phyloP scores from a whole-genome alignment of 2,797 vertebrate genomes.

The Cossypha caffra region DNA sequence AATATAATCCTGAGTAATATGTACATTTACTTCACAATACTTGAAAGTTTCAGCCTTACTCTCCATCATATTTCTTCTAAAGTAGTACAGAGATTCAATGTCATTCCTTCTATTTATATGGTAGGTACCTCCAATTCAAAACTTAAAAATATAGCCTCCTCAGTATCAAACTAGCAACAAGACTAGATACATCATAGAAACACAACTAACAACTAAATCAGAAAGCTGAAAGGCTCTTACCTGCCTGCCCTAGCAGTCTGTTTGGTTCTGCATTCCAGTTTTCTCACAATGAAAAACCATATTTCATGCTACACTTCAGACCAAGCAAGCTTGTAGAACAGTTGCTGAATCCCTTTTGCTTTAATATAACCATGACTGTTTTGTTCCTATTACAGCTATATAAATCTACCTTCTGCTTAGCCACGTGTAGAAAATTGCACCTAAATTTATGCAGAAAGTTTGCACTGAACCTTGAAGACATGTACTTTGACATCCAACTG shows the following conservation, averaged over 20 bases:
- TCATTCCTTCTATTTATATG: not conserved
- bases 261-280: not conserved
- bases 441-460: not conserved
- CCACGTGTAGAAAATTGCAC: slow-evolving; percentile 15
- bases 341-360: not conserved
- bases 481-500: not conserved
- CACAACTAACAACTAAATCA: not conserved
- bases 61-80: not conserved
- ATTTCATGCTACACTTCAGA: slow-evolving; percentile 8
- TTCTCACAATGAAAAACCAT: not conserved
- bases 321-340: not conserved
- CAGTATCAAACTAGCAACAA: not conserved
- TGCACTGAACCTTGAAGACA: not conserved
- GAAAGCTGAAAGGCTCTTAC: not conserved
- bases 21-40: not conserved
- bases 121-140: not conserved
- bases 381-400: slow-evolving; percentile 4
- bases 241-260: not conserved
- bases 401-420: slow-evolving; percentile 24
- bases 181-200: not conserved
- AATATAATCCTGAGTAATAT: not conserved
- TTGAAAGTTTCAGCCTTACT: not conserved
- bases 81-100: not conserved
- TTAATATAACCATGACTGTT: not conserved
- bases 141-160: not conserved